Conservation (phyloP, 2,797 vertebrate genomes). For the Pseudochaenichthys georgianus region DNA sequence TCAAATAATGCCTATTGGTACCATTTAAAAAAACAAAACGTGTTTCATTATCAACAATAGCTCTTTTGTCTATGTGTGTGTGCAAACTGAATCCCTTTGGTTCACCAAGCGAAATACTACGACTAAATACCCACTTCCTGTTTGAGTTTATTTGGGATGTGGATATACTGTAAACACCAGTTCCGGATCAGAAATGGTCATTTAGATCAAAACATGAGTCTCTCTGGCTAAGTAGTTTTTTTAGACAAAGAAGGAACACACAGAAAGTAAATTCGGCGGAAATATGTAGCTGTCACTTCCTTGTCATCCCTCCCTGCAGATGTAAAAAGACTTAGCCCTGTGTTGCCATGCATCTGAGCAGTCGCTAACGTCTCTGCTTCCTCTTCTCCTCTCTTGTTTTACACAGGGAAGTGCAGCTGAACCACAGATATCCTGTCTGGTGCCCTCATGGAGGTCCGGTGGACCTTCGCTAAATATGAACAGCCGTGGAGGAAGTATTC, state of each 20-base stretch:
- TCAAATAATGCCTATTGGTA: conserved; percentile 64
- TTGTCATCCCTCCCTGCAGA: conserved; percentile 8
- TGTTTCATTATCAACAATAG: conserved; percentile 51
- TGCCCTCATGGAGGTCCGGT: conserved; percentile 53
- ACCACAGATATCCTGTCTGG: conserved; percentile 71
- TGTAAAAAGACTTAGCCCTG: conserved; percentile 27
- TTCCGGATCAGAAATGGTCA: conserved; percentile 31
- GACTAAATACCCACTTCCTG: conserved; percentile 35
- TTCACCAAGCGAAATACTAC: conserved; percentile 32
- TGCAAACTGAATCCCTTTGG: conserved; percentile 37
- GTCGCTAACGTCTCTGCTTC: conserved; percentile 37
- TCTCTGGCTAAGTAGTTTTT: conserved; percentile 1
- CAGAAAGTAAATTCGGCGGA: neutral
- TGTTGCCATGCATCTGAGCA: conserved; percentile 32
- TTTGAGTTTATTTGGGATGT: conserved; percentile 3
- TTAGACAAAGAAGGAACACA: conserved; percentile 19
- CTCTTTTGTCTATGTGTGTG: conserved; percentile 35
- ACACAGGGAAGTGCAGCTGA: conserved; percentile 30
- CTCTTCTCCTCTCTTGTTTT: conserved; percentile 53
- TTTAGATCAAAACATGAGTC: conserved; percentile 28
- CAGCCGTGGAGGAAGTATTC: conserved; percentile 5
- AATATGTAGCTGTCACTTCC: conserved; percentile 23
- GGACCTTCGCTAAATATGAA: conserved; percentile 35
- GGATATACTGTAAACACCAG: conserved; percentile 30
- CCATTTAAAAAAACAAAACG: conserved; percentile 26